A percentile compares a stretch with the other conserved stretches of the same genome.
Evolutionary conservation across 2,797 vertebrate genomes (phyloP).

Genomic region (Lacerta agilis): DNA sequence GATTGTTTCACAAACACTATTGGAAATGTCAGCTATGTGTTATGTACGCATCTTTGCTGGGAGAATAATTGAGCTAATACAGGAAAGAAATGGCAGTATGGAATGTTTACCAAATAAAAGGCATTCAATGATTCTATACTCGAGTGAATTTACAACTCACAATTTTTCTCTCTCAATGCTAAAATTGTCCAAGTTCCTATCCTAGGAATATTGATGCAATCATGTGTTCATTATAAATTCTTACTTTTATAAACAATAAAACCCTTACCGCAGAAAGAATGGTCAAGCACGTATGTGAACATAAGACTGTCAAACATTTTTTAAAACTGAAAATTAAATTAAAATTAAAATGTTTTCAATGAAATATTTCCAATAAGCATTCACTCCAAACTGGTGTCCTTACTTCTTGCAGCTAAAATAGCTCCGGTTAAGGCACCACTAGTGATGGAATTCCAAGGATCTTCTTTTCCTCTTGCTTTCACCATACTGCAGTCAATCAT

Average conservation of each 20-base stretch:
- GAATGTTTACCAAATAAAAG: not conserved
- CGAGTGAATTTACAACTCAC: not conserved
- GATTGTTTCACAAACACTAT: not conserved
- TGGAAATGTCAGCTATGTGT: not conserved
- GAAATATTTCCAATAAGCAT: not conserved
- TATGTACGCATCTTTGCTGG: not conserved
- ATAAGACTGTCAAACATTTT: not conserved
- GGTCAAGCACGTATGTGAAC: no score
- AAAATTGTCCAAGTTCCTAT: not conserved
- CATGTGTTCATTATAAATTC: not conserved
- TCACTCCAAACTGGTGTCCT: constrained; percentile 67
- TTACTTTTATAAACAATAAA: not conserved
- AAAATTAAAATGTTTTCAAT: not conserved
- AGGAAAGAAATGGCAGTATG: not conserved
- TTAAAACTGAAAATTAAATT: not conserved
- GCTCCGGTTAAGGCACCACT: constrained; percentile 97
- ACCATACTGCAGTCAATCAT: constrained; percentile 98
- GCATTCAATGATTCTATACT: not conserved
- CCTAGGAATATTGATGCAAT: not conserved
- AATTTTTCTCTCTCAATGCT: not conserved
- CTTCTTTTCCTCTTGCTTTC: constrained; percentile 93
- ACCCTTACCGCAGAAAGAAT: not conserved
- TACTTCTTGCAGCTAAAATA: constrained; percentile 97
- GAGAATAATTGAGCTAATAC: not conserved
- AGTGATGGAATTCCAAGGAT: constrained; percentile 98